Conservation (phyloP, 2,113 vertebrate genomes). For the Bostrychus sinensis region DNA sequence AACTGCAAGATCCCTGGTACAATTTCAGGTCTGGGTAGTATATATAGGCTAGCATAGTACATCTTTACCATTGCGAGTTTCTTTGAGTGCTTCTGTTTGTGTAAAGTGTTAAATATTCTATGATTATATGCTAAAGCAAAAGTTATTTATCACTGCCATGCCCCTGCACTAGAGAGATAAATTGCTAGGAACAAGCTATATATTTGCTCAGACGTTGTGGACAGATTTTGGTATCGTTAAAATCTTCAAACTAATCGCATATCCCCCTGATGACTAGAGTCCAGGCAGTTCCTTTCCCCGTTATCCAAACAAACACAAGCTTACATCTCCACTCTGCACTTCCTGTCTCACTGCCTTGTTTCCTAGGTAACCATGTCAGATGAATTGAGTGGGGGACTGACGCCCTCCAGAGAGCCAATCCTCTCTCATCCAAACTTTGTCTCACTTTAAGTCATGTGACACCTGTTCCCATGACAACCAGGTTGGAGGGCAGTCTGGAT, state of each 20-base stretch:
- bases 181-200: slow-evolving; percentile 10
- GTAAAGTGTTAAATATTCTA: neutral
- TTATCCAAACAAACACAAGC: slow-evolving; percentile 82
- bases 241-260: slow-evolving; percentile 54
- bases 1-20: too few relatives aligned
- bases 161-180: slow-evolving; percentile 35
- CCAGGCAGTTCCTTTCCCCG: slow-evolving; percentile 63
- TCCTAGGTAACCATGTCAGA: slow-evolving; percentile 84
- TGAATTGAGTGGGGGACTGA: slow-evolving; percentile 79
- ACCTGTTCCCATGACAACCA: slow-evolving; percentile 84
- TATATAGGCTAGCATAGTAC: too few relatives aligned
- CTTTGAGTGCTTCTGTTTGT: neutral
- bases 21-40: too few relatives aligned
- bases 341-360: slow-evolving; percentile 82
- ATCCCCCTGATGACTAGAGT: slow-evolving; percentile 55
- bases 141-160: slow-evolving; percentile 8
- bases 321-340: slow-evolving; percentile 71
- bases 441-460: slow-evolving; percentile 80
- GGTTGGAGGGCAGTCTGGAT: slow-evolving; percentile 79
- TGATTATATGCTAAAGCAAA: neutral
- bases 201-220: neutral
- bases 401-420: slow-evolving; percentile 78
- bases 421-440: slow-evolving; percentile 81
- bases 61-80: too few relatives aligned
- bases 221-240: slow-evolving; percentile 27